phyloP scores from a whole-genome alignment of 2,113 vertebrate species.

The Hyla sarda region DNA sequence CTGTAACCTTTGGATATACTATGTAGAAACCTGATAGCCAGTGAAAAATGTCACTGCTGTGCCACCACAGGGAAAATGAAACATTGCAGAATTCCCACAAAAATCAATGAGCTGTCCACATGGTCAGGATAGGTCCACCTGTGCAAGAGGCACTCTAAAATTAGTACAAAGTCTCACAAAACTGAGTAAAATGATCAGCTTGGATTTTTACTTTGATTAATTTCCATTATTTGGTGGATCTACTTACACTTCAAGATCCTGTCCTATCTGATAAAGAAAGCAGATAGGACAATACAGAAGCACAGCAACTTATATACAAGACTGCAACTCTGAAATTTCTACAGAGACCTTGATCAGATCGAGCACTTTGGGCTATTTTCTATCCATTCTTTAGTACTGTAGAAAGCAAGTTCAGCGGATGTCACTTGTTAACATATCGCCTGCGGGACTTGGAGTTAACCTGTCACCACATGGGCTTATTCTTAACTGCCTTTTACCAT shows the following conservation, averaged over 20 bases:
- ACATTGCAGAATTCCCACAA: too few relatives aligned
- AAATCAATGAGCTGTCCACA: too few relatives aligned
- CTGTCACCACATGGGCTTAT: slow-evolving; percentile 31
- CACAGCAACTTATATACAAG: neutral
- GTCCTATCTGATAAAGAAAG: neutral
- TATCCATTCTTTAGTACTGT: slow-evolving; percentile 9
- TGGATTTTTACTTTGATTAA: neutral
- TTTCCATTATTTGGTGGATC: neutral
- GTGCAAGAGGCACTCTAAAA: too few relatives aligned
- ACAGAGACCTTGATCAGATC: slow-evolving; percentile 5
- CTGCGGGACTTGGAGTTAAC: slow-evolving; percentile 8
- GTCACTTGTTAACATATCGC: slow-evolving; percentile 36
- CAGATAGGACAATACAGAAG: neutral
- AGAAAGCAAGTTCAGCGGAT: slow-evolving; percentile 22
- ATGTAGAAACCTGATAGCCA: too few relatives aligned
- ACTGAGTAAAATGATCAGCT: neutral
- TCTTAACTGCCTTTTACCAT: neutral
- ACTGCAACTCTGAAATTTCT: neutral
- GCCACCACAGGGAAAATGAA: too few relatives aligned
- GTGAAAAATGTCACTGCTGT: too few relatives aligned
- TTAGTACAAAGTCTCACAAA: neutral
- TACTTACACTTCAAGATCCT: neutral
- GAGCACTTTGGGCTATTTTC: neutral
- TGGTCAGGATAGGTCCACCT: too few relatives aligned
- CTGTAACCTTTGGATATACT: too few relatives aligned